Evolutionary conservation across 2,888 invertebrate species (phyloP), one percentile per base, ranked within the genome.

Genomic region (Mythimna ferrago): DNA sequence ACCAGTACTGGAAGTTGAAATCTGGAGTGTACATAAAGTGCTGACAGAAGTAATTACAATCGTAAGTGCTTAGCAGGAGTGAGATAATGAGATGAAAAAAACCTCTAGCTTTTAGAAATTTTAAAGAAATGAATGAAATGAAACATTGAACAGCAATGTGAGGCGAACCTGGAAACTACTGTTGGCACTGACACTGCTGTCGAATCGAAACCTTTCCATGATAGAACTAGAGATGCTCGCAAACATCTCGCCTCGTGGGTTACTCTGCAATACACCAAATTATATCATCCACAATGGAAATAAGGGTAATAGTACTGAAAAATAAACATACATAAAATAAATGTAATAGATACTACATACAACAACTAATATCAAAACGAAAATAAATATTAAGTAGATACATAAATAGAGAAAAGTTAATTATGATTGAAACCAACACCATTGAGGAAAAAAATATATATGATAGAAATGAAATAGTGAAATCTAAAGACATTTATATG

Each of bases 211-310:
- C 94, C 97, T 98, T 93, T 97, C 98, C 97, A 98, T 97, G 94
- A 98, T 96, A 80, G 98, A 98, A 87, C 98, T 98, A 87, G 98
- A 97, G 89, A 98, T 97, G 95, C 98, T 98, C 88, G 98, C 98
- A 93, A 97, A 98, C 97, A 98, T 98, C 97, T 98, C 98, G 89
- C 98, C 98, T 90, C 97, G 97, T 89, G 97, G 97, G 92, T 98
- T 97, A 94, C 97, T 97, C 98, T 98, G 97, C 91, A 97, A 96
- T 92, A 93, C 92, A 95, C 91, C 93, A 92, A 89, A 87, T 89
- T 83, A 88, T 70, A 85, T 85, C 86, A 90, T 83, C 84, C 81
- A 85, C 76, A 84, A 85, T 87, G 62, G 81, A 87, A 84, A 79
- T 80, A 83, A 81, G 69, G 16, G 53, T 78, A 87, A 71, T 60